Conservation (phyloP, 2,113 vertebrate genomes). For the Monopterus albus region DNA sequence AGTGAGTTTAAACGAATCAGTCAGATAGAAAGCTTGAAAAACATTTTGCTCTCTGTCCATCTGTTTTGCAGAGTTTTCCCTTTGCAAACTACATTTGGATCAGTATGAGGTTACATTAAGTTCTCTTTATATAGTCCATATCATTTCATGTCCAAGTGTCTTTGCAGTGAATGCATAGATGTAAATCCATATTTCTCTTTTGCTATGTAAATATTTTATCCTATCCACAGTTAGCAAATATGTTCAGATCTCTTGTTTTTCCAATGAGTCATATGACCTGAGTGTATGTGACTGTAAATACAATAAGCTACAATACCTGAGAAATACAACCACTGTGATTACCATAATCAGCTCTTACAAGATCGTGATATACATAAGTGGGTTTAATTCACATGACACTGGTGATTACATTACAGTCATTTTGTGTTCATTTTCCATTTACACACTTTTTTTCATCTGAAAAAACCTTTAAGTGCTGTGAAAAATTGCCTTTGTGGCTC, state of each 20-base stretch:
- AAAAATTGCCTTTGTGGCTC: conserved; percentile 70
- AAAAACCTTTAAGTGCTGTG: conserved; percentile 67
- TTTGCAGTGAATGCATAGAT: neutral
- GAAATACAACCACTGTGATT: conserved; percentile 36
- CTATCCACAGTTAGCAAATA: neutral
- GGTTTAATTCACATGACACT: conserved; percentile 39
- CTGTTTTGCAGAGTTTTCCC: conserved; percentile 35
- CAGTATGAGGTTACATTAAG: neutral
- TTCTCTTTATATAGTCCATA: conserved; percentile 18
- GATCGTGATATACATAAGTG: conserved; percentile 43
- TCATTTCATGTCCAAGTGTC: conserved; percentile 16
- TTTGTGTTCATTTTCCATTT: conserved; percentile 61
- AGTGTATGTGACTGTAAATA: conserved; percentile 7
- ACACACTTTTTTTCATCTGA: conserved; percentile 62
- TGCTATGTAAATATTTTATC: conserved; percentile 26
- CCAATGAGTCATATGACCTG: neutral
- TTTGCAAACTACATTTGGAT: conserved; percentile 30
- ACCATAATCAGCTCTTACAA: conserved; percentile 45
- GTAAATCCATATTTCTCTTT: neutral
- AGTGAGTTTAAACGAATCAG: conserved; percentile 64
- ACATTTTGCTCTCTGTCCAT: conserved; percentile 47
- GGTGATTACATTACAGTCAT: conserved; percentile 62
- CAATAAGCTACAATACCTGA: conserved; percentile 40
- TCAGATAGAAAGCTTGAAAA: conserved; percentile 52
- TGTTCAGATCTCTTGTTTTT: conserved; percentile 11